Evolutionary conservation across 92 coral and sea anemone genomes (phyloP), one percentile per base, ranked within the genome.

Genomic region (Bergia sp.): DNA sequence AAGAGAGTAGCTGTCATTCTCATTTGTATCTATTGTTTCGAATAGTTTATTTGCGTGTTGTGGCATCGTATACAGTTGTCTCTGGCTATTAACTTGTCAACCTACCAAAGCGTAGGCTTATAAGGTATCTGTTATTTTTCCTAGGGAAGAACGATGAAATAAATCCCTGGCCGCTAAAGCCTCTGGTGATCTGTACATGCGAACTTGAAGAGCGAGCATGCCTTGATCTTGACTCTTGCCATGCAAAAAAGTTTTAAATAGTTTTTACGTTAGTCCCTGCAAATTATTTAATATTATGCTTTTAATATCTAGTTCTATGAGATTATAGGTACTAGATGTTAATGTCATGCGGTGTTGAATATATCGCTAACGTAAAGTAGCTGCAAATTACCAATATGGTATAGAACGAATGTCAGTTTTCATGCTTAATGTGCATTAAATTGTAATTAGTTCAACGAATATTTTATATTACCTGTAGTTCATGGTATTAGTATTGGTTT

Each of bases 131-230:
- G 80, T 76, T 76, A 76, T 41, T 76, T 41, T 76, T 40, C 50
- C 41, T 76, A 76, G 80, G 80, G 23, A 39, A 76, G 80, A 39
- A 76, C 41, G 80, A 76, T 10, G 53, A 10, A n/a, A 76, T n/a
- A 41, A 76, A 76, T 76, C 80, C 80, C 9, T 76, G 80, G 53
- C 50, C 47, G 41, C 23, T 39, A 76, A 44, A 76, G 79, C 79
- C 79, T 13, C 80, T 76, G 50, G 45, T 41, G 80, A 76, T 76
- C 80, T 76, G 43, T 76, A 76, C 45, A 76, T 50, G 41, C 5
- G 80, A 76, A 44, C 80, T 40, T 42, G 80, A 76, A 76, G 53
- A 76, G 80, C 80, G 80, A 76, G 80, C 53, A 76, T 76, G 80
- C 53, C 80, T 76, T 44, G 80, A 76, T 44, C 80, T 76, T 76